These are phyloP conservation scores for Stenopsyche tienmushanensis DNA, from an alignment of 1,140 invertebrate genomes.

Conservation along the genomic window DNA sequence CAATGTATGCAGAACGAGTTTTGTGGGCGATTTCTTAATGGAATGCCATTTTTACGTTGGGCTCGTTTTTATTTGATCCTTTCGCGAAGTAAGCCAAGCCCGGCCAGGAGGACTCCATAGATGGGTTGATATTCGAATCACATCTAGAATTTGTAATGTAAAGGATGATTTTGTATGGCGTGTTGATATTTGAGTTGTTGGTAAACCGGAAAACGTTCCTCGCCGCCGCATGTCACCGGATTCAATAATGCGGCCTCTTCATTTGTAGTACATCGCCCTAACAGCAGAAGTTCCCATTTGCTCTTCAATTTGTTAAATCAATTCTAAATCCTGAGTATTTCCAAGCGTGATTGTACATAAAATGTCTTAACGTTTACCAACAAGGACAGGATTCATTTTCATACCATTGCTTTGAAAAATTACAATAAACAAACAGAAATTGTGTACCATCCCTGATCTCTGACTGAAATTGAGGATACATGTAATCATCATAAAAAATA, in stretches of 20 bases:
- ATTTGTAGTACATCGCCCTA: conserved; percentile 1
- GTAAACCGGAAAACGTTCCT: not conserved
- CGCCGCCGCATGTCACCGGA: not conserved
- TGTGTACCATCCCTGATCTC: not conserved
- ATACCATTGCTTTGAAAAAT: not conserved
- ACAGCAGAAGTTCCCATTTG: not conserved
- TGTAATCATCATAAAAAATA: not conserved
- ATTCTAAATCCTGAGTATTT: no score
- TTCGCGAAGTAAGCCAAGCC: not conserved
- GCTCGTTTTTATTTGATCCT: not conserved
- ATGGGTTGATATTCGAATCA: no score
- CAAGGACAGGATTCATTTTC: not conserved
- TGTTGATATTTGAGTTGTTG: not conserved
- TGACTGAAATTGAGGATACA: not conserved
- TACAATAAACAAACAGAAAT: no score
- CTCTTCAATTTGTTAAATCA: no score
- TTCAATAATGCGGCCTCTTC: not conserved
- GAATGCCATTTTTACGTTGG: not conserved
- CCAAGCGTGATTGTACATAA: not conserved
- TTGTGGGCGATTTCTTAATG: not conserved
- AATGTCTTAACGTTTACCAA: not conserved
- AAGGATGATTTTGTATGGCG: not conserved
- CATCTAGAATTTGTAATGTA: not conserved
- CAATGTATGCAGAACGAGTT: not conserved
- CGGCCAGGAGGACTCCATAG: not conserved